A percentile compares a stretch with the other conserved stretches of the same genome.
phyloP scores from a whole-genome alignment of 2,888 invertebrate genomes.

The Hyposoter didymator region DNA sequence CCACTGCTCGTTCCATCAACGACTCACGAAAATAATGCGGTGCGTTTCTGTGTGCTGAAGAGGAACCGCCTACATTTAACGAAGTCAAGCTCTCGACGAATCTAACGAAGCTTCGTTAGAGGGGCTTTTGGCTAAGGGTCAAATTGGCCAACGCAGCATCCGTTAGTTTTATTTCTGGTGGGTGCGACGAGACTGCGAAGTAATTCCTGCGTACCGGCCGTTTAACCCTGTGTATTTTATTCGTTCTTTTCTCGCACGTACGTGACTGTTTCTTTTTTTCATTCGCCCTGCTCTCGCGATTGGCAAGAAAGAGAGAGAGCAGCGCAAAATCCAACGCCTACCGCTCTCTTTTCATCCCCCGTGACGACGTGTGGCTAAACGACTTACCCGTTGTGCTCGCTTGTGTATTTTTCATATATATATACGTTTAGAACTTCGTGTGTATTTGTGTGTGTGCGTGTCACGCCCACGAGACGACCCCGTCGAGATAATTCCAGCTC shows the following conservation, averaged over 20 bases:
- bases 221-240: constrained; percentile 52
- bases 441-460: constrained; percentile 48
- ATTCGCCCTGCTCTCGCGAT: constrained; percentile 37
- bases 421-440: constrained; percentile 3
- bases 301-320: constrained; percentile 43
- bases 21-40: not conserved
- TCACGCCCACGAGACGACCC: constrained; percentile 77
- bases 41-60: not conserved
- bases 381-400: not conserved
- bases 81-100: constrained; percentile 50
- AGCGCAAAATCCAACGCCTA: constrained; percentile 34
- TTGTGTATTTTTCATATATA: not conserved
- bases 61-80: constrained; percentile 58
- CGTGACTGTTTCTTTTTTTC: constrained; percentile 8
- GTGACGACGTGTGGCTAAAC: constrained; percentile 42
- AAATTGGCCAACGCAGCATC: constrained; percentile 52
- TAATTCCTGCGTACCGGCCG: constrained; percentile 20
- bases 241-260: constrained; percentile 45
- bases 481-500: constrained; percentile 78
- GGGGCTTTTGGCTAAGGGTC: constrained; percentile 15
- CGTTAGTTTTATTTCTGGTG: constrained; percentile 3
- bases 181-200: constrained; percentile 31
- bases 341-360: constrained; percentile 47
- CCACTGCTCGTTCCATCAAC: not conserved
- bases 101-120: constrained; percentile 67